phyloP scores from a whole-genome alignment of 2,888 invertebrate genomes.

The Diaperis boleti region DNA sequence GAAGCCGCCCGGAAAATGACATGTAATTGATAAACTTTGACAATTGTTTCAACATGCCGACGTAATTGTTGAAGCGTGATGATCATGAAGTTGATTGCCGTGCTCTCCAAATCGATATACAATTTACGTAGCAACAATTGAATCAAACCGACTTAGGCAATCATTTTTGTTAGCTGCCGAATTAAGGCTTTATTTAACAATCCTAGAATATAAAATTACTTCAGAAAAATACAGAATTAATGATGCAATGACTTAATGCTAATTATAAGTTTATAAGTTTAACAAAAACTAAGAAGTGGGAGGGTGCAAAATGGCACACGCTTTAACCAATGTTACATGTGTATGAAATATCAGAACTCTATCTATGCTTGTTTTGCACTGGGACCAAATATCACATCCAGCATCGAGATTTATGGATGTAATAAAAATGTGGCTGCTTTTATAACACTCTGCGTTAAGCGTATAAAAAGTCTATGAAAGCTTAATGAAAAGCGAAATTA shows the following conservation, averaged over 20 bases:
- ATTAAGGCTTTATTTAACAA: too few relatives aligned
- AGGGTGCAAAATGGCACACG: too few relatives aligned
- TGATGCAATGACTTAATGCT: too few relatives aligned
- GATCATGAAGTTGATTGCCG: not conserved
- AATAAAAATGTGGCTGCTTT: constrained; percentile 13
- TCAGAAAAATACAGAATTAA: too few relatives aligned
- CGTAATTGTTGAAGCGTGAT: constrained; percentile 23
- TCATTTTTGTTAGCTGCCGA: too few relatives aligned
- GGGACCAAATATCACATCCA: constrained; percentile 8
- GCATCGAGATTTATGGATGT: constrained; percentile 6
- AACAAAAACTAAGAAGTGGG: too few relatives aligned
- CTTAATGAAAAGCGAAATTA: constrained; percentile 3
- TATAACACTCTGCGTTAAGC: constrained; percentile 5
- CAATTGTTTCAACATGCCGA: constrained; percentile 27
- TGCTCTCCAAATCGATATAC: not conserved
- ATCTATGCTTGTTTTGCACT: constrained; percentile 9
- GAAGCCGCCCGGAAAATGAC: constrained; percentile 24
- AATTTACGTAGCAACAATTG: too few relatives aligned
- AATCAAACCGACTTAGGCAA: too few relatives aligned
- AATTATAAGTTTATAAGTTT: too few relatives aligned
- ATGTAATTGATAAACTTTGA: constrained; percentile 26
- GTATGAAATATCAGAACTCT: too few relatives aligned
- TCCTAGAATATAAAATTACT: too few relatives aligned
- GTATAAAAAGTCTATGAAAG: constrained; percentile 11
- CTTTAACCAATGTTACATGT: too few relatives aligned